Conservation (phyloP, 2,113 vertebrate genomes). For the Verasper variegatus region DNA sequence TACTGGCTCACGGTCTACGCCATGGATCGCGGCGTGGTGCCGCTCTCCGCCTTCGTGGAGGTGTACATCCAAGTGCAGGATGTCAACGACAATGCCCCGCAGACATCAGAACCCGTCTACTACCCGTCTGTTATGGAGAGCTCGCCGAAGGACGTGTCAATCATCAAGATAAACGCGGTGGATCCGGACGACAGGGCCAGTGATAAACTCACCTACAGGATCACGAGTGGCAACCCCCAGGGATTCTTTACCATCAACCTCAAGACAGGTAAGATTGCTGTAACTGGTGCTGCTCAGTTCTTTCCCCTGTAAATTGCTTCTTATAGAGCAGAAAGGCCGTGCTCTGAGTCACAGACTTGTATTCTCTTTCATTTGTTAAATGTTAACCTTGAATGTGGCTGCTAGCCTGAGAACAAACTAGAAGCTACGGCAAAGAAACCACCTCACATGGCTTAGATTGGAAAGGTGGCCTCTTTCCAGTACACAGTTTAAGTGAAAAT, state of each 20-base stretch:
- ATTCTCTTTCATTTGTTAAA: constrained; percentile 7
- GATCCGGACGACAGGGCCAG: constrained; percentile 92
- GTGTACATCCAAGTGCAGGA: constrained; percentile 94
- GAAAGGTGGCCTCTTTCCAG: neutral
- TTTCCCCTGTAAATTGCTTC: constrained; percentile 8
- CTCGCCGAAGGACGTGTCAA: constrained; percentile 93
- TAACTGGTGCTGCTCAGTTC: neutral
- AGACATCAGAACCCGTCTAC: constrained; percentile 94
- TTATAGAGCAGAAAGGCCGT: constrained; percentile 17
- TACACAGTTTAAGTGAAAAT: neutral
- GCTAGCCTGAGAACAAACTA: neutral
- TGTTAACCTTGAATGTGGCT: constrained; percentile 4
- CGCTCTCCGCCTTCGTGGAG: constrained; percentile 92
- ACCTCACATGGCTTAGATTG: neutral
- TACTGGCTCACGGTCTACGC: constrained; percentile 98
- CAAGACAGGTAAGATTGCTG: constrained; percentile 87
- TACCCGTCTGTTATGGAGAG: constrained; percentile 95
- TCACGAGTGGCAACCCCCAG: constrained; percentile 97
- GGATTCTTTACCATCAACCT: constrained; percentile 94
- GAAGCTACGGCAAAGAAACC: neutral
- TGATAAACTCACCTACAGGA: constrained; percentile 91
- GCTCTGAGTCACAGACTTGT: neutral
- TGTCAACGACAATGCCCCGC: constrained; percentile 96
- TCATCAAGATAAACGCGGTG: constrained; percentile 92
- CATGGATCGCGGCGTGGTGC: constrained; percentile 91